Evolutionary conservation across 2,797 vertebrate species (phyloP).

Genomic region (Syngnathus rostellatus): DNA sequence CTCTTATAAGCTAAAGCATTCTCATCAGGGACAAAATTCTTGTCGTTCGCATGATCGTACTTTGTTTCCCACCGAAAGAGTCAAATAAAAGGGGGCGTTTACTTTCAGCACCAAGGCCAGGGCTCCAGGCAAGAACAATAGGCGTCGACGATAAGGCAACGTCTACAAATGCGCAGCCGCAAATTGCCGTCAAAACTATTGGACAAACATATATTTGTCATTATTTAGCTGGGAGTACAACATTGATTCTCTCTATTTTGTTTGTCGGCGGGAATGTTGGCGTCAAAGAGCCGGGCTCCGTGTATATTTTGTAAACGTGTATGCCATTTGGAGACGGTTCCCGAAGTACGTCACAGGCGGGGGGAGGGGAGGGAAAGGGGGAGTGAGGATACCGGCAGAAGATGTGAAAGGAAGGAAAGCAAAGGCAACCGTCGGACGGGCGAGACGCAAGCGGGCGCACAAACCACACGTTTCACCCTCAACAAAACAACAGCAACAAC

Average conservation of each 20-base stretch:
- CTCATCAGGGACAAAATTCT: not conserved
- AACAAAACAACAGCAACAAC: not conserved
- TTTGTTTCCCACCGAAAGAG: not conserved
- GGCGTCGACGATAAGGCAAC: constrained; percentile 56
- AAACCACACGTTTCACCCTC: constrained; percentile 1
- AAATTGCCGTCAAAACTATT: not conserved
- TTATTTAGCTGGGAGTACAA: not conserved
- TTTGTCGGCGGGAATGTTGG: not conserved
- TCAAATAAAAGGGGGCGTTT: constrained; percentile 15
- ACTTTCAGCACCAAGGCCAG: constrained; percentile 76
- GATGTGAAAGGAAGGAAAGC: constrained; percentile 47
- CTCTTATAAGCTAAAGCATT: not conserved
- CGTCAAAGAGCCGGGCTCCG: not conserved
- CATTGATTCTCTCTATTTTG: accelerated
- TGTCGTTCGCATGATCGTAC: not conserved
- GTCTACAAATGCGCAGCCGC: constrained; percentile 14
- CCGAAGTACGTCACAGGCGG: constrained; percentile 57
- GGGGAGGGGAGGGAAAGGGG: constrained; percentile 28
- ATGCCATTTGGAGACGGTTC: constrained; percentile 34
- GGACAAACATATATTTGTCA: not conserved
- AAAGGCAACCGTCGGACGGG: constrained; percentile 27
- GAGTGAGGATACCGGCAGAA: constrained; percentile 11
- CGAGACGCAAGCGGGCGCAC: constrained; percentile 22
- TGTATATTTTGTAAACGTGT: not conserved
- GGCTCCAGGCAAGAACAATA: constrained; percentile 71